Base-by-base conservation (phyloP, 2,113 vertebrate genomes). In the Apus apus region DNA sequence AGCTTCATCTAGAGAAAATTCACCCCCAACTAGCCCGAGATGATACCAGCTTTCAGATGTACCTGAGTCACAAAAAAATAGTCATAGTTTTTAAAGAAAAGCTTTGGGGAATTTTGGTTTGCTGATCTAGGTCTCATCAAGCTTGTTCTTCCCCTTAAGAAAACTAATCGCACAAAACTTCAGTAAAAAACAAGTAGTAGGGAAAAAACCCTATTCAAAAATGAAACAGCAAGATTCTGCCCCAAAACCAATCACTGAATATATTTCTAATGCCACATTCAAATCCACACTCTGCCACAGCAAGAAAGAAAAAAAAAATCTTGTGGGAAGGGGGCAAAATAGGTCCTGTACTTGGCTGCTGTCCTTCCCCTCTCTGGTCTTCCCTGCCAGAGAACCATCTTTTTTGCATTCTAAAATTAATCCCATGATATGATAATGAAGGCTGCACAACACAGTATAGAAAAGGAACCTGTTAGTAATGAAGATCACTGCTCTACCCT, bases 351-450 rank as follows among this genome's bases (percentile, higher is more conserved):
- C 66, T 83, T 84, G 53, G 53, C 77, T 94, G 94, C 82, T 40
- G 91, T 95, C 89, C 84, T 87, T 94, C 87, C 58, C n/a, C 87
- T 91, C 38, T 3, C 40, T 68, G 83, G 26, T 83, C 95, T 93
- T 86, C 92, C 93, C 81, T 94, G 96, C 29, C 89, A 95, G 45
- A 85, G 27, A 94, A 96, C 84, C 87, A 91, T 87, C 90, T 85
- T 96, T 76, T 93, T 71, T 91, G 75, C 75, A 34, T 46, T 83
- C 64, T 67, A 91, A 94, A 96, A 96, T 95, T 91, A 96, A 93
- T 51, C 46, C 27, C 62, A 77, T 29, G 48, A 91, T 79, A 87
- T 48, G 64, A 73, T 79, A 85, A 70, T 22, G 27, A 90, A 94
- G 67, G 30, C 67, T 48, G 85, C n/a, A 82, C 54, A 95, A 85